These are phyloP conservation scores for Phrynocephalus vlangalii DNA, from an alignment of 2,797 vertebrate genomes.

Conservation along the genomic window DNA sequence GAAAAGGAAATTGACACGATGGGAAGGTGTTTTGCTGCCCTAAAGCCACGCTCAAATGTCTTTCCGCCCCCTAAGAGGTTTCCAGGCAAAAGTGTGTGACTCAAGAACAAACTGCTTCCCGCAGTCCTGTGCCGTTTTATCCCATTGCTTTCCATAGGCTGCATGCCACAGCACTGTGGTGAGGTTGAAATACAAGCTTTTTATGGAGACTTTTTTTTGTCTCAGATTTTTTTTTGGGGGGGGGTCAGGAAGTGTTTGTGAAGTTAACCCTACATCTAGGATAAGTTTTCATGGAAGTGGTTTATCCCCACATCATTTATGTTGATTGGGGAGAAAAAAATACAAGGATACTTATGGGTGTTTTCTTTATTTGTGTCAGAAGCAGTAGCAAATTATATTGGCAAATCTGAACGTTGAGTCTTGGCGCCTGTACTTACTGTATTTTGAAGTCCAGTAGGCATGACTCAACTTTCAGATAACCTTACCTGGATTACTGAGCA, in stretches of 20 bases:
- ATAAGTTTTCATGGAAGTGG: background rate
- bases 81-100: background rate
- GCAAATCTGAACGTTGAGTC: too few species aligned
- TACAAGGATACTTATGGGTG: too few species aligned
- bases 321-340: background rate
- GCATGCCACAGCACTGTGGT: too few species aligned
- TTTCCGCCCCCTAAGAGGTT: background rate
- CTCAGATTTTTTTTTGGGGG: too few species aligned
- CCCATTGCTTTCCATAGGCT: background rate
- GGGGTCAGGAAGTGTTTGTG: background rate
- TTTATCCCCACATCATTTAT: background rate
- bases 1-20: background rate
- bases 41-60: background rate
- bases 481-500: too few species aligned
- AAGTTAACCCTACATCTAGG: background rate
- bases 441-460: too few species aligned
- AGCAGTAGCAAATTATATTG: too few species aligned
- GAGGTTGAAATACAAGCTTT: background rate
- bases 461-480: too few species aligned
- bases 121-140: background rate
- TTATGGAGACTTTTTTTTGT: background rate
- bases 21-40: background rate
- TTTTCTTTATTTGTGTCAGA: too few species aligned
- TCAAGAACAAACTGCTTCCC: background rate
- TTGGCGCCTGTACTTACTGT: too few species aligned